These are phyloP conservation scores for Itoplectis maculator DNA, from an alignment of 2,888 invertebrate species.

Conservation along the genomic window DNA sequence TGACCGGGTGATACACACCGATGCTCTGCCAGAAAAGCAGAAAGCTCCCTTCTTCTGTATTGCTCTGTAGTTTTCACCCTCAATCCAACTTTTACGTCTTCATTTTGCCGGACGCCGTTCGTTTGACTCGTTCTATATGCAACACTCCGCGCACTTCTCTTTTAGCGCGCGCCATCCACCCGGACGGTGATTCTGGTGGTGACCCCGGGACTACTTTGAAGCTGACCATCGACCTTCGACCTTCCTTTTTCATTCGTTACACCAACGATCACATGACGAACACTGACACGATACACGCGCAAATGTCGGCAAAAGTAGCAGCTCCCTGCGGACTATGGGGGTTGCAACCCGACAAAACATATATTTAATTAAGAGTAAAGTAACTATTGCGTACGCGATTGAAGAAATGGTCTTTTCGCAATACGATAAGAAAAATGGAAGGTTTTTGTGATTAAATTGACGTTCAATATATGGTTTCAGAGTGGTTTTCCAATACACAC, in stretches of 20 bases:
- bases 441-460: no score
- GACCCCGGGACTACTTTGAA: slow-evolving; percentile 13
- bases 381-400: no score
- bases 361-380: no score
- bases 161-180: slow-evolving; percentile 3
- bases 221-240: neutral
- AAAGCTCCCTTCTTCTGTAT: neutral
- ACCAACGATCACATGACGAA: slow-evolving; percentile 40
- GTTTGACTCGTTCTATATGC: neutral
- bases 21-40: neutral
- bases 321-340: slow-evolving; percentile 36
- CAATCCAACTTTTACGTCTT: neutral
- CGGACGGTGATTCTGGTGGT: slow-evolving; percentile 1
- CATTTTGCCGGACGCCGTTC: slow-evolving; percentile 4
- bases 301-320: no score
- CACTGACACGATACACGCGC: slow-evolving; percentile 30
- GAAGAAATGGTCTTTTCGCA: no score
- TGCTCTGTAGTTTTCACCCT: neutral
- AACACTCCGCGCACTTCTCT: no score
- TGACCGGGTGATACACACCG: neutral
- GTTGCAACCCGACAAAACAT: slow-evolving; percentile 28
- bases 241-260: slow-evolving; percentile 34
- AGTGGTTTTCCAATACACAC: no score
- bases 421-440: no score
- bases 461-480: neutral